Percentiles rank a stretch among this genome's conserved stretches.
Evolutionary conservation across 2,113 vertebrate species (phyloP).

Genomic region (Mixornis gularis): DNA sequence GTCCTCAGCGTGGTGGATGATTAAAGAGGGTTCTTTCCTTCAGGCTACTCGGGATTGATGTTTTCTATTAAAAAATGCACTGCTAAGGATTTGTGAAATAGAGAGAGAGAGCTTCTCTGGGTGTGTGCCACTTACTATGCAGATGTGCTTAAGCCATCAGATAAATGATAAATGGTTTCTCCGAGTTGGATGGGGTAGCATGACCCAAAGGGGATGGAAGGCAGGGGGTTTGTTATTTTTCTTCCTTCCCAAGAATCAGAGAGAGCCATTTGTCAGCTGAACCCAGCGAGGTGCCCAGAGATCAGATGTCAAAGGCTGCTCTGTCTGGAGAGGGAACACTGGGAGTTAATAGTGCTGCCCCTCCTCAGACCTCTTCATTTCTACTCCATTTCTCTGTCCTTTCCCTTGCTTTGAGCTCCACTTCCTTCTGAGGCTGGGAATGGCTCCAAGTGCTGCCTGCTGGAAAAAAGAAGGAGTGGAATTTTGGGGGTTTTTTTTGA

Average conservation of each 20-base stretch:
- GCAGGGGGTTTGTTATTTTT: background rate
- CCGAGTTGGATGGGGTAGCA: constrained; percentile 3
- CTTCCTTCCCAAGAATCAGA: background rate
- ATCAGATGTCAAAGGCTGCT: background rate
- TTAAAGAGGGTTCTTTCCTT: constrained; percentile 57
- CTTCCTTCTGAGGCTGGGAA: background rate
- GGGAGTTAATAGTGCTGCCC: background rate
- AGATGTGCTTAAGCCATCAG: constrained; percentile 26
- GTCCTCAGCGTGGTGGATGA: constrained; percentile 31
- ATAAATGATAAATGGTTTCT: constrained; percentile 48
- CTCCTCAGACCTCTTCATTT: background rate
- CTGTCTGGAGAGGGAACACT: background rate
- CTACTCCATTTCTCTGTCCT: background rate
- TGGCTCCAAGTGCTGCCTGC: background rate
- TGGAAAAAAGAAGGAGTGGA: background rate
- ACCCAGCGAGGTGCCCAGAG: background rate
- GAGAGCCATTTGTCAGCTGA: constrained; percentile 32
- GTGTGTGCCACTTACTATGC: constrained; percentile 10
- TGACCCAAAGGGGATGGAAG: background rate
- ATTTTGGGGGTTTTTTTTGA: background rate
- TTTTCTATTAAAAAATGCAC: constrained; percentile 63
- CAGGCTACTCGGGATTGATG: constrained; percentile 54
- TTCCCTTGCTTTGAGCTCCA: background rate
- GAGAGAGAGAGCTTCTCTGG: background rate
- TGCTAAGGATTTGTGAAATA: constrained; percentile 38